These are phyloP conservation scores for Tor tambroides DNA, from an alignment of 2,113 vertebrate species.

Conservation along the genomic window DNA sequence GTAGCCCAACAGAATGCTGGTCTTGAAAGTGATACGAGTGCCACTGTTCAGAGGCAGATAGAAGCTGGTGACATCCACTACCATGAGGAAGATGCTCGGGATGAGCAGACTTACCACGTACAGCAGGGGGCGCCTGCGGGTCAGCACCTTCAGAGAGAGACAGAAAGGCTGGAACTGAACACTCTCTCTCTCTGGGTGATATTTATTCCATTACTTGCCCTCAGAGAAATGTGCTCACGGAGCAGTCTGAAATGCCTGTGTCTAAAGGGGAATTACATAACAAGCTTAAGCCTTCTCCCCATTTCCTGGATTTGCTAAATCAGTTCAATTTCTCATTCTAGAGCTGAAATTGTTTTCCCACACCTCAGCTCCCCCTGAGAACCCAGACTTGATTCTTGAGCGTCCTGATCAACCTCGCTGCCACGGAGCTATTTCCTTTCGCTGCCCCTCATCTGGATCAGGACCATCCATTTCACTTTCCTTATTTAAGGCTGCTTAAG, in stretches of 20 bases:
- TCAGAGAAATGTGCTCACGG: not conserved
- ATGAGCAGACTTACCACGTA: conserved; percentile 83
- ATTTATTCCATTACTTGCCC: conserved; percentile 9
- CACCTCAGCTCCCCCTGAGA: conserved; percentile 45
- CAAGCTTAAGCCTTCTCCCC: conserved; percentile 12
- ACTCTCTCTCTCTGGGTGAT: not conserved
- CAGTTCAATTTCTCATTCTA: conserved; percentile 38
- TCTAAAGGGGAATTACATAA: conserved; percentile 36
- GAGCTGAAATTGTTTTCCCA: conserved; percentile 45
- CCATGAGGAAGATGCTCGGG: conserved; percentile 86
- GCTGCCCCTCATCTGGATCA: conserved; percentile 24
- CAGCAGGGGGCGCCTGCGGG: conserved; percentile 82
- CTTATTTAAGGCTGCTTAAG: conserved; percentile 54
- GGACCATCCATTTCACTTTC: conserved; percentile 51
- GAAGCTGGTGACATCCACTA: conserved; percentile 85
- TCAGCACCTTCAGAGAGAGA: conserved; percentile 75
- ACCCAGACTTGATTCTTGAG: conserved; percentile 13
- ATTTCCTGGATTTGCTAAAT: conserved; percentile 39
- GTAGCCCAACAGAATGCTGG: conserved; percentile 86
- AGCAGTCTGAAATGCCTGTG: not conserved
- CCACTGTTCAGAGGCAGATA: conserved; percentile 82
- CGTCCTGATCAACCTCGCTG: not conserved
- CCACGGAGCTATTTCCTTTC: conserved; percentile 31
- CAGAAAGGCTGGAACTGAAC: not conserved
- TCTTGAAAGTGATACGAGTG: conserved; percentile 82